Conservation (phyloP, 37 sponge, comb jelly and placozoan genomes). For the Cladorhizidae sp. region DNA sequence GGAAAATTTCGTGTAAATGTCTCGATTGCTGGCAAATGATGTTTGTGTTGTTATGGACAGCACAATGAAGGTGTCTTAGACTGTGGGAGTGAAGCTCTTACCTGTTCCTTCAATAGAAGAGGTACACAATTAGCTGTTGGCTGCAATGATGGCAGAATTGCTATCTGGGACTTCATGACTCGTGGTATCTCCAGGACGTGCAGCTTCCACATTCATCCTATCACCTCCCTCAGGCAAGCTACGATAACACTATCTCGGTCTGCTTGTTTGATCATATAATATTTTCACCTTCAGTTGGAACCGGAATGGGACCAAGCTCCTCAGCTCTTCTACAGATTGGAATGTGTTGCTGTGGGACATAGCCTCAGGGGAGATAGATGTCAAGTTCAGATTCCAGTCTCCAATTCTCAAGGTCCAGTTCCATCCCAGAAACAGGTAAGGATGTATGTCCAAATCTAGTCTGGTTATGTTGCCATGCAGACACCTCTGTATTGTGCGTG, state of each 20-base stretch:
- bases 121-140: conserved; percentile 96
- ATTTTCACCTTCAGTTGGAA: conserved; percentile 65
- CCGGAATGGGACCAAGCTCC: conserved; percentile 78
- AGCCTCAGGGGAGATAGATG: conserved; percentile 75
- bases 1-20: conserved; percentile 1
- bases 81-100: conserved; percentile 93
- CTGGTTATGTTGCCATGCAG: neutral
- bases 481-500: neutral
- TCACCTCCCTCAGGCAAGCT: conserved; percentile 87
- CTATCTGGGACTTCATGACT: conserved; percentile 95
- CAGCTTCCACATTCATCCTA: conserved; percentile 90
- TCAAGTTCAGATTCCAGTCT: conserved; percentile 87
- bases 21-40: conserved; percentile 1
- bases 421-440: conserved; percentile 88
- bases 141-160: conserved; percentile 97
- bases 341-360: conserved; percentile 95
- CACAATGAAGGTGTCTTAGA: conserved; percentile 93
- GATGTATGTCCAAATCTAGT: neutral
- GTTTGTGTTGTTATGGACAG: no score
- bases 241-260: neutral
- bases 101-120: conserved; percentile 90
- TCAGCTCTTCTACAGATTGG: conserved; percentile 91
- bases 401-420: conserved; percentile 91
- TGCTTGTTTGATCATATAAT: neutral
- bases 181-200: conserved; percentile 86